These are phyloP conservation scores for Melangyna quadrimaculata DNA, from an alignment of 2,888 invertebrate genomes.

Conservation along the genomic window DNA sequence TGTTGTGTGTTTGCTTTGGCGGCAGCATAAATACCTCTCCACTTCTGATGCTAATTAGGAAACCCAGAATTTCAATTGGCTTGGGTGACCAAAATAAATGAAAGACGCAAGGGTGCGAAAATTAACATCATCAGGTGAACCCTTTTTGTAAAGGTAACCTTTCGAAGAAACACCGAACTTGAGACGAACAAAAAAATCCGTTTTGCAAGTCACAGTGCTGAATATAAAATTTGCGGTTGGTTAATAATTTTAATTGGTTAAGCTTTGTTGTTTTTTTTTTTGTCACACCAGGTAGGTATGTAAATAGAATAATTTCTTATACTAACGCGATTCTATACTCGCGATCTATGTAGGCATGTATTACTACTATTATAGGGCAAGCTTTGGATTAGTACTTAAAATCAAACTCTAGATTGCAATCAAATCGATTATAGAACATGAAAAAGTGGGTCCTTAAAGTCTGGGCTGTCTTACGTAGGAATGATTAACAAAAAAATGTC, in stretches of 20 bases:
- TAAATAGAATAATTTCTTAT: not conserved
- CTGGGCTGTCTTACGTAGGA: too few species aligned
- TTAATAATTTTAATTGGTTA: conserved; percentile 44
- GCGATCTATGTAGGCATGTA: too few species aligned
- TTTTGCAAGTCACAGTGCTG: conserved; percentile 27
- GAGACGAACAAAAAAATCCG: not conserved
- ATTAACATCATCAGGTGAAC: conserved; percentile 68
- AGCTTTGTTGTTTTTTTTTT: conserved; percentile 28
- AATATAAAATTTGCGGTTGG: conserved; percentile 47
- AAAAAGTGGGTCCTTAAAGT: too few species aligned
- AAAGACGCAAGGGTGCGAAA: conserved; percentile 63
- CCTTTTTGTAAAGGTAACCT: conserved; percentile 33
- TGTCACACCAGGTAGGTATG: not conserved
- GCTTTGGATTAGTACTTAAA: too few species aligned
- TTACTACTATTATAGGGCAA: too few species aligned
- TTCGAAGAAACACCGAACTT: not conserved
- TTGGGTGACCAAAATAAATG: conserved; percentile 62
- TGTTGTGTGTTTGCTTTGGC: conserved; percentile 32
- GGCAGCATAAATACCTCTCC: not conserved
- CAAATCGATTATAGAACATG: too few species aligned
- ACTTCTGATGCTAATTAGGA: conserved; percentile 36
- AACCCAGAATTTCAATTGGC: conserved; percentile 51
- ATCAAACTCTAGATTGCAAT: too few species aligned
- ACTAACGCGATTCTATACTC: too few species aligned
- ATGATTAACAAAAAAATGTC: too few species aligned